phyloP scores from a whole-genome alignment of 2,888 invertebrate genomes.

The Melolontha melolontha region DNA sequence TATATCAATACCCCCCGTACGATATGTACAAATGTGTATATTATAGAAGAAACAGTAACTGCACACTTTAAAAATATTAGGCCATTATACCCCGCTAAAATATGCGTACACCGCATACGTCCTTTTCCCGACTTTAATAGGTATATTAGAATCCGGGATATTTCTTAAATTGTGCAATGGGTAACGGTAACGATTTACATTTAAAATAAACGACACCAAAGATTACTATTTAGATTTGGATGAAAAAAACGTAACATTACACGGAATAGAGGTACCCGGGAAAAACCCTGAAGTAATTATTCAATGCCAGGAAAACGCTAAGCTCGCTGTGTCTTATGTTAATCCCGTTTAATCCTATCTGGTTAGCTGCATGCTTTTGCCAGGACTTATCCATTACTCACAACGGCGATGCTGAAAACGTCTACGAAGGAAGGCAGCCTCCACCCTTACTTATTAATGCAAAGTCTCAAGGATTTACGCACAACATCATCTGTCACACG shows the following conservation, averaged over 20 bases:
- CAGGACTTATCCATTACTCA: slow-evolving; percentile 63
- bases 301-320: slow-evolving; percentile 65
- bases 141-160: too few species aligned
- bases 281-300: slow-evolving; percentile 57
- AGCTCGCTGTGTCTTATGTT: slow-evolving; percentile 66
- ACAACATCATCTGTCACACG: slow-evolving; percentile 42
- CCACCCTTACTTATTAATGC: slow-evolving; percentile 39
- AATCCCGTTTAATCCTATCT: slow-evolving; percentile 65
- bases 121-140: too few species aligned
- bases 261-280: slow-evolving; percentile 24
- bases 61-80: too few species aligned
- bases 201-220: slow-evolving; percentile 59
- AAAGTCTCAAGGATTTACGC: slow-evolving; percentile 42
- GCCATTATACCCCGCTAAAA: too few species aligned
- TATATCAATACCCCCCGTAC: too few species aligned
- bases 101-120: too few species aligned
- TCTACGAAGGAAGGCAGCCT: slow-evolving; percentile 17
- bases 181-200: slow-evolving; percentile 52
- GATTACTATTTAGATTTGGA: slow-evolving; percentile 54
- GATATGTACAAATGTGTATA: too few species aligned
- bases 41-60: too few species aligned
- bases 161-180: slow-evolving; percentile 45
- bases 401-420: slow-evolving; percentile 24
- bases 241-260: slow-evolving; percentile 42
- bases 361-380: slow-evolving; percentile 63